Evolutionary conservation across 2,888 invertebrate genomes (phyloP).

Genomic region (Aporophyla nigra): DNA sequence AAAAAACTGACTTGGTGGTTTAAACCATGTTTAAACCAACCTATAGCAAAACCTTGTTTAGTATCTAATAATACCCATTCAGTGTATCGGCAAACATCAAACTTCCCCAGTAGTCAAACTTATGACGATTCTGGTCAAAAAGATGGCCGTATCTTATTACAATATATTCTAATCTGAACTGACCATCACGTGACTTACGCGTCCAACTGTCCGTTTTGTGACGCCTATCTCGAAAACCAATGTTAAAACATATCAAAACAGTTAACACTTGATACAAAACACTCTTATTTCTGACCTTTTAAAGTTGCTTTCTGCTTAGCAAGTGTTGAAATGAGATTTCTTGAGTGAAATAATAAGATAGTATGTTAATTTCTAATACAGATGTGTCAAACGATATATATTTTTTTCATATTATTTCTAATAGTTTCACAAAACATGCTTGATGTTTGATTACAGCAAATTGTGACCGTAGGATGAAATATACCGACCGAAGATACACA

Average conservation of each 20-base stretch:
- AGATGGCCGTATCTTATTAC: slow-evolving; percentile 55
- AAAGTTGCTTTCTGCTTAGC: slow-evolving; percentile 15
- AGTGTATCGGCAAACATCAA: slow-evolving; percentile 11
- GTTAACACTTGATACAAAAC: not conserved
- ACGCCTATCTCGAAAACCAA: slow-evolving; percentile 56
- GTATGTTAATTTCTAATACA: slow-evolving; percentile 45
- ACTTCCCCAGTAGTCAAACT: slow-evolving; percentile 35
- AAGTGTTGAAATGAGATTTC: not conserved
- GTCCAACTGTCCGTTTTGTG: slow-evolving; percentile 60
- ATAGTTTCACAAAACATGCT: slow-evolving; percentile 60
- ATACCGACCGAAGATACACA: slow-evolving; percentile 2
- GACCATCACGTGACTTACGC: slow-evolving; percentile 63
- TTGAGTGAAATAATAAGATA: not conserved
- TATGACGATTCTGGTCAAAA: slow-evolving; percentile 31
- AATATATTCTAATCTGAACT: slow-evolving; percentile 58
- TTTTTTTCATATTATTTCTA: slow-evolving; percentile 49
- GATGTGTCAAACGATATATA: slow-evolving; percentile 61
- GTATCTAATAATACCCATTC: too few relatives aligned
- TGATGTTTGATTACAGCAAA: slow-evolving; percentile 60
- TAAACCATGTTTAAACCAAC: too few relatives aligned
- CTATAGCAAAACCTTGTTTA: too few relatives aligned
- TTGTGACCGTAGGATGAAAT: slow-evolving; percentile 62
- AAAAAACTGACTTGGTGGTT: too few relatives aligned
- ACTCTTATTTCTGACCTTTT: fast-evolving
- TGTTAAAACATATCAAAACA: not conserved